A percentile compares a stretch with the other conserved stretches of the same genome.
Evolutionary conservation across 2,888 invertebrate genomes (phyloP).

Genomic region (Tethea ocularis): DNA sequence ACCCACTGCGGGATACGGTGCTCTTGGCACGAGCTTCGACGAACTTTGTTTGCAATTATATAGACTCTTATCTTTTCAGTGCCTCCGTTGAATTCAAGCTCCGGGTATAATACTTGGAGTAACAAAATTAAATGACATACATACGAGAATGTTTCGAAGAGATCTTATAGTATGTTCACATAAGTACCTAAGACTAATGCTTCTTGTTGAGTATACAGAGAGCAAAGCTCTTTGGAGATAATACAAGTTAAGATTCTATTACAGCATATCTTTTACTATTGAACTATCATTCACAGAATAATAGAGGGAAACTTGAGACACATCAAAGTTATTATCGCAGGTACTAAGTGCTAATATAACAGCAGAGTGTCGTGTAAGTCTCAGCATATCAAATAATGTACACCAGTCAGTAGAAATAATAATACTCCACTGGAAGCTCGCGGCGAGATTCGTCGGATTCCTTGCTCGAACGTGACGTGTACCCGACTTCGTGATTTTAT

Average conservation of each 20-base stretch:
- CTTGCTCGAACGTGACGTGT: conserved; percentile 22
- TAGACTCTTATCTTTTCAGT: conserved; percentile 7
- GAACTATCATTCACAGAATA: neutral
- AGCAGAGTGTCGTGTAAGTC: neutral
- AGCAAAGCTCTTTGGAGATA: no score
- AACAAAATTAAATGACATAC: neutral
- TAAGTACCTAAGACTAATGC: neutral
- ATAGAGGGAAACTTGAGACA: neutral
- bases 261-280: no score
- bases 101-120: neutral
- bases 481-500: conserved; percentile 28
- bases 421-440: neutral
- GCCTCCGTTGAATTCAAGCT: neutral
- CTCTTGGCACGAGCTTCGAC: conserved; percentile 9
- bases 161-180: neutral
- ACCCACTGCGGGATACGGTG: neutral
- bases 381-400: neutral
- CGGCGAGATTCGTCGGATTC: neutral
- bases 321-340: neutral
- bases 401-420: neutral
- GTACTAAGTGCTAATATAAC: neutral
- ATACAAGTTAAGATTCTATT: no score
- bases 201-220: no score
- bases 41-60: conserved; percentile 18
- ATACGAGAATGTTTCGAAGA: neutral